Base-by-base conservation (phyloP, 2,797 vertebrate genomes). In the Lacerta agilis region DNA sequence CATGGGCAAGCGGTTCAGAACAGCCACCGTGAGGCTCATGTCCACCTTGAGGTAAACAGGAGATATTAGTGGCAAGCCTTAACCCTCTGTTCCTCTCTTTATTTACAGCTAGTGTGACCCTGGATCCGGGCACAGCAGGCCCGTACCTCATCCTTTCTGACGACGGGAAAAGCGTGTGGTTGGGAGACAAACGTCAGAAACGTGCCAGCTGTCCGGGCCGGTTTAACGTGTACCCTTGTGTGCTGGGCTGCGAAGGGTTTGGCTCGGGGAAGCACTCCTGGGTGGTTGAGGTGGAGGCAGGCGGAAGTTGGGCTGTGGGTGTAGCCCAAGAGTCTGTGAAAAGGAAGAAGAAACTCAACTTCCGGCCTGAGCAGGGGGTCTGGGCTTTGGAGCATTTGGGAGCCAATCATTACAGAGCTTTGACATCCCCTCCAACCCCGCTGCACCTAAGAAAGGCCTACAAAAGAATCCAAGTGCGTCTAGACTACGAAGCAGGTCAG, bases 301-400 rank as follows among this genome's bases (percentile, higher is more conserved):
- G 13, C 36, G 87, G 81, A 0, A 38, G 73, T 23, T 88, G 87
- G 87, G 81, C 81, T 5, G 43, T 83, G 27, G 87, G 87, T 0
- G 36, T 88, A 0, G 87, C 87, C 33, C 41, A 6, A 55, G 75
- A 72, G 33, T 71, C 87, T 1, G 81, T 88, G 64, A 79, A 41
- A 33, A 71, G 3, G 87, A 88, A 61, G 73, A 41, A 13, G 4
- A 81, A 33, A 43, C 4, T 27, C 2, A 6, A 0, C 33, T 83
- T 88, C 66, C 64, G 23, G 0, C 86, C 87, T 25, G 81, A 38
- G 29, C 64, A 88, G 10, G 81, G 87, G 17, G 13, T 83, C 33
- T 88, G 87, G 87, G 64, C 73, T 71, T 6, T 88, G 7, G 87
- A 88, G 33, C 87, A 71, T 10, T 55, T 71, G 4, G 75, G 87